Evolutionary conservation across 2,113 vertebrate genomes (phyloP).

Genomic region (Pteronura brasiliensis): DNA sequence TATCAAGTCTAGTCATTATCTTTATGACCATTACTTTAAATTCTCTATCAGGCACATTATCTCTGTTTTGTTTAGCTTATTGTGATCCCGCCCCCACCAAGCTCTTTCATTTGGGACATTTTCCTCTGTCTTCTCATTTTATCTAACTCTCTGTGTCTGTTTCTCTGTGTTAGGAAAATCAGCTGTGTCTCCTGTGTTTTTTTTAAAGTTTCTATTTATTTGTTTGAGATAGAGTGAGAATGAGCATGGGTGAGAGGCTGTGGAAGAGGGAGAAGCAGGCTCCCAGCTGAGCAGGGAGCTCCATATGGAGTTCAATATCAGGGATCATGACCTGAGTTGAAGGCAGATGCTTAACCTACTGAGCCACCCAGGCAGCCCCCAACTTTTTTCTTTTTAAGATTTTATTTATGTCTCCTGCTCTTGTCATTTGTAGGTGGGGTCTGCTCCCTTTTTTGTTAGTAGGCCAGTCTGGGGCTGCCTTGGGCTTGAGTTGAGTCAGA

Average conservation of each 20-base stretch:
- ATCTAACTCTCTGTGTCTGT: not conserved
- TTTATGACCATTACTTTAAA: not conserved
- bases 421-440: not conserved
- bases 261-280: not conserved
- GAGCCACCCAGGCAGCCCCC: not conserved
- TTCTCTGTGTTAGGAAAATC: not conserved
- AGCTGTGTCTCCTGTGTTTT: not conserved
- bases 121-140: not conserved
- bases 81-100: rapidly evolving
- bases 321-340: not conserved
- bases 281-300: not conserved
- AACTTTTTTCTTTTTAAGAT: not conserved
- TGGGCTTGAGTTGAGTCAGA: not conserved
- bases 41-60: not conserved
- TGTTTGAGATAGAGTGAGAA: not conserved
- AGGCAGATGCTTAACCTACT: not conserved
- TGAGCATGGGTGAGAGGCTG: not conserved
- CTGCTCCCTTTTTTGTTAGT: not conserved
- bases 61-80: not conserved
- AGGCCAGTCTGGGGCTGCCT: not conserved
- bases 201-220: not conserved
- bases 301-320: not conserved
- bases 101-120: not conserved
- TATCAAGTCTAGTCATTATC: not conserved
- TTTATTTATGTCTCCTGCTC: not conserved